phyloP scores from a whole-genome alignment of 2,797 vertebrate species.

The Danio aesculapii region DNA sequence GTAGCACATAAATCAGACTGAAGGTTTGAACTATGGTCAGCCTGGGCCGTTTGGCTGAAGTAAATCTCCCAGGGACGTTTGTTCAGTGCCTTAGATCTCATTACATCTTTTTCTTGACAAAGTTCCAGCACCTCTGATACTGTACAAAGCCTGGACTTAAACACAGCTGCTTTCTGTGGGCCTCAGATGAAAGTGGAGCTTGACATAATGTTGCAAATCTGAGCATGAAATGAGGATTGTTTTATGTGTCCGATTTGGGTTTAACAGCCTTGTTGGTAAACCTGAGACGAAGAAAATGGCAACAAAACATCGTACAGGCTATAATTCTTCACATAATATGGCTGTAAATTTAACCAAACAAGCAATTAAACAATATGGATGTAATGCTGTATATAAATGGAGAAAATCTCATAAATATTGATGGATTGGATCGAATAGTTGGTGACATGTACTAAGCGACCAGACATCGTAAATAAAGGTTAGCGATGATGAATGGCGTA shows the following conservation, averaged over 20 bases:
- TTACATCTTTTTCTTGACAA: conserved; percentile 74
- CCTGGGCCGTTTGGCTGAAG: conserved; percentile 65
- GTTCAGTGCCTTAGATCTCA: conserved; percentile 74
- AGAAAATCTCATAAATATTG: conserved; percentile 35
- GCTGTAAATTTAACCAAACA: conserved; percentile 47
- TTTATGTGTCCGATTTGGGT: conserved; percentile 45
- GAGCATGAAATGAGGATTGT: conserved; percentile 56
- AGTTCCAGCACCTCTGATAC: conserved; percentile 73
- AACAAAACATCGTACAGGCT: conserved; percentile 6
- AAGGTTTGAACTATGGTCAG: conserved; percentile 72
- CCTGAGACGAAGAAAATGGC: conserved; percentile 34
- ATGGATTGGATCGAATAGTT: conserved; percentile 14
- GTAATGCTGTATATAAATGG: conserved; percentile 25
- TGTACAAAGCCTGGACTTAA: conserved; percentile 57
- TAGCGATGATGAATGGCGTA: conserved; percentile 55
- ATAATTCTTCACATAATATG: conserved; percentile 35
- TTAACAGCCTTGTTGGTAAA: conserved; percentile 55
- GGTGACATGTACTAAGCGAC: conserved; percentile 23
- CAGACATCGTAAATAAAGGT: conserved; percentile 45
- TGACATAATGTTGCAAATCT: conserved; percentile 50
- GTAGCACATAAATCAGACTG: conserved; percentile 79
- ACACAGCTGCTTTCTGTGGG: conserved; percentile 64
- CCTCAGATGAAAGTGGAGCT: conserved; percentile 64
- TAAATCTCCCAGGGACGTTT: conserved; percentile 67
- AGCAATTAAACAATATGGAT: conserved; percentile 52